Conservation (phyloP, 2,797 vertebrate genomes). For the Oreortyx pictus region DNA sequence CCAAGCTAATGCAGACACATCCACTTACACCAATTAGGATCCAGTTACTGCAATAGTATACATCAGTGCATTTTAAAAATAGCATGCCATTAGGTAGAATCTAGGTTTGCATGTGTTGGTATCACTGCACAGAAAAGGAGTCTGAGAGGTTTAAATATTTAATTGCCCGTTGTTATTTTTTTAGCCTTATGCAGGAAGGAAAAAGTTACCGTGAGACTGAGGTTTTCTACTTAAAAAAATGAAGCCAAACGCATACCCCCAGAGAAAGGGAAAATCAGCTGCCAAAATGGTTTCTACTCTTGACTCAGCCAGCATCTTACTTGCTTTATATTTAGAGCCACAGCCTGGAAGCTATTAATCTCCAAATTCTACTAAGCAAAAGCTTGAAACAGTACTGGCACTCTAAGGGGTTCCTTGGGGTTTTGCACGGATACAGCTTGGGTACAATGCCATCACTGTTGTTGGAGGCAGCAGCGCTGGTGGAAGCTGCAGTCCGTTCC, state of each 20-base stretch:
- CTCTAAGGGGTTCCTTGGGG: background rate
- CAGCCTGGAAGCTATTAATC: background rate
- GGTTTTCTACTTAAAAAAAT: background rate
- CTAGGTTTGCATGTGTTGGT: background rate
- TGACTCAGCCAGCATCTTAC: background rate
- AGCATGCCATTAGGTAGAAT: background rate
- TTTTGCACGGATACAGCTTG: background rate
- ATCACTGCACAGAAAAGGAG: background rate
- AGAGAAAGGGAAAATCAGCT: background rate
- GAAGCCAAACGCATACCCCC: background rate
- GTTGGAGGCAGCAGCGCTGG: background rate
- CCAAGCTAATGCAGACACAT: background rate
- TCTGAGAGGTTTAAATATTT: background rate
- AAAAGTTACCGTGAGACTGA: background rate
- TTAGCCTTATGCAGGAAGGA: background rate
- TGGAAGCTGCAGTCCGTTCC: background rate
- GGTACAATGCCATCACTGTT: rapidly evolving
- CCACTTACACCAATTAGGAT: background rate
- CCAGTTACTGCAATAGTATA: background rate
- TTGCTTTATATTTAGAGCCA: background rate
- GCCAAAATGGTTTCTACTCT: background rate
- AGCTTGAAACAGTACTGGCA: background rate
- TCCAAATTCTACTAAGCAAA: background rate
- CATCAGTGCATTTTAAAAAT: background rate
- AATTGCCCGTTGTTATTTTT: background rate